Conservation (phyloP, 2,888 invertebrate species). For the Camptogramma bilineatum region DNA sequence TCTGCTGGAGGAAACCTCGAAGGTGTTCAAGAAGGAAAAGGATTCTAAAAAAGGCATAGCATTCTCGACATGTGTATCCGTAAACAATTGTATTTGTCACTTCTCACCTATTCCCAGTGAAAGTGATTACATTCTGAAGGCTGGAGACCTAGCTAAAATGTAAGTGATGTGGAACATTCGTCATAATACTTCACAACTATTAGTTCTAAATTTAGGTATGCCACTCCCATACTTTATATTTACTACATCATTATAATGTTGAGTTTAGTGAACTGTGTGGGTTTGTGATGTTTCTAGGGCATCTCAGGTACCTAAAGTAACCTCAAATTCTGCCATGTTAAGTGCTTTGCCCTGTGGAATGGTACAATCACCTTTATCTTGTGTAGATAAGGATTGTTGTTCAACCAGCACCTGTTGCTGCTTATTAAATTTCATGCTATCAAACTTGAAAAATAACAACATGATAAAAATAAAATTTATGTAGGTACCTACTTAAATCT, state of each 20-base stretch:
- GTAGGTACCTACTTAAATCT: no score
- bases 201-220: not conserved
- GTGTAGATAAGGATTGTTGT: constrained; percentile 2
- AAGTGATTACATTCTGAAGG: constrained; percentile 92
- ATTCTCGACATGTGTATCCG: constrained; percentile 99
- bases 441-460: not conserved
- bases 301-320: constrained; percentile 13
- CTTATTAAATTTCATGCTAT: not conserved
- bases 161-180: constrained; percentile 78
- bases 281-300: not conserved
- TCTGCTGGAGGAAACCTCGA: constrained; percentile 95
- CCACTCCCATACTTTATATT: not conserved
- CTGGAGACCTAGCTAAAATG: constrained; percentile 98
- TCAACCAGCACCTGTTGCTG: constrained; percentile 15
- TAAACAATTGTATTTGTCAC: constrained; percentile 99
- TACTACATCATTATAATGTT: not conserved
- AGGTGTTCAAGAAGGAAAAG: constrained; percentile 99
- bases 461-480: no score
- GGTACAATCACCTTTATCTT: constrained; percentile 9
- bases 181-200: not conserved
- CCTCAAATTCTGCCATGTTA: constrained; percentile 25
- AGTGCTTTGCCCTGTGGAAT: not conserved
- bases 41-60: constrained; percentile 99
- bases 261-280: not conserved
- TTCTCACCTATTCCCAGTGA: constrained; percentile 98